Conservation (phyloP, 2,888 invertebrate species). For the Carpatolechia fugitivella region DNA sequence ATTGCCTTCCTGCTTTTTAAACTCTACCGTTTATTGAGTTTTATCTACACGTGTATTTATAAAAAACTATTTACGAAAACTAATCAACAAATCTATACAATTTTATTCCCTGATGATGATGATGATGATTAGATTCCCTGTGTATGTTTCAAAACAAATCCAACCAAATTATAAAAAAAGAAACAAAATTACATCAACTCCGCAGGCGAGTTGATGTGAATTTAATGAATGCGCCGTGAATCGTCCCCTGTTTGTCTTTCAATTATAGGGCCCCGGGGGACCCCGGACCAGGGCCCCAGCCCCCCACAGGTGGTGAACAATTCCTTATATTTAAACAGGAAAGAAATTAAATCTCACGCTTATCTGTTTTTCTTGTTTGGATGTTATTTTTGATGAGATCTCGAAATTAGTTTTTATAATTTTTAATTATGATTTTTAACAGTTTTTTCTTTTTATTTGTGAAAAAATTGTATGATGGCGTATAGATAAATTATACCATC, state of each 20-base stretch:
- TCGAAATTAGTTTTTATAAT: not conserved
- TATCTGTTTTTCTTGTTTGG: not conserved
- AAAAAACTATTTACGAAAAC: too few species aligned
- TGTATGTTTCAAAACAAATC: too few species aligned
- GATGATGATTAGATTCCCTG: too few species aligned
- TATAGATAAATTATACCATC: too few species aligned
- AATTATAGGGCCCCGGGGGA: conserved; percentile 63
- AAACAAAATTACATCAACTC: conserved; percentile 17
- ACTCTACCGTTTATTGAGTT: too few species aligned
- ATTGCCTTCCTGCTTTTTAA: too few species aligned
- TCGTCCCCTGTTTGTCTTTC: conserved; percentile 75
- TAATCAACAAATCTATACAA: too few species aligned
- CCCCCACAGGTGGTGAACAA: conserved; percentile 21
- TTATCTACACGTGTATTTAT: too few species aligned
- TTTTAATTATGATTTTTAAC: too few species aligned
- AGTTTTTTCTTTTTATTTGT: too few species aligned
- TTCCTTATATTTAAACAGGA: conserved; percentile 1
- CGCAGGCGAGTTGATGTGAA: conserved; percentile 56
- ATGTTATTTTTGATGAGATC: not conserved
- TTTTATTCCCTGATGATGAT: too few species aligned
- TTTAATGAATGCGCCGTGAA: conserved; percentile 75
- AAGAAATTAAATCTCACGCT: conserved; percentile 5
- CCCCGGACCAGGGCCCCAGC: conserved; percentile 28
- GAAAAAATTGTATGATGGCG: too few species aligned
- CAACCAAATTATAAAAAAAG: conserved; percentile 5